Evolutionary conservation across 2,888 invertebrate species (phyloP).

Genomic region (Orchesella flavescens): DNA sequence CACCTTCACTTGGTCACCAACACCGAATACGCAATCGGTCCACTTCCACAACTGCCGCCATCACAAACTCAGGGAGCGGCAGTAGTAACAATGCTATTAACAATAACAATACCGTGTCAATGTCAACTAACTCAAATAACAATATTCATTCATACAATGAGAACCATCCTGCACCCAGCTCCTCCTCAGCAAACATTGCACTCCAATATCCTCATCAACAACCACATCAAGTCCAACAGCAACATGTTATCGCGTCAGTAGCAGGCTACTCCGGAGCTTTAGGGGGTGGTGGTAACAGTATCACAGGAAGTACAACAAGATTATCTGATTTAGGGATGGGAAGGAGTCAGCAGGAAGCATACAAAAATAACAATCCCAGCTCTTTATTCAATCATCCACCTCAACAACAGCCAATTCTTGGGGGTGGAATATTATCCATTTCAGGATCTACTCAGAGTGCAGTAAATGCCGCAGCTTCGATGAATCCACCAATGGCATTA

Average conservation of each 20-base stretch:
- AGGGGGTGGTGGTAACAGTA: slow-evolving; percentile 3
- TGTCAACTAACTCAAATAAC: slow-evolving; percentile 20
- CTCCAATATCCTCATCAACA: slow-evolving; percentile 59
- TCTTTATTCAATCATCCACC: slow-evolving; percentile 38
- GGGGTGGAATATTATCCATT: slow-evolving; percentile 45
- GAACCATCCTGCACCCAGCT: not conserved
- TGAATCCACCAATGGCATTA: slow-evolving; percentile 50
- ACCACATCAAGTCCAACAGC: slow-evolving; percentile 55
- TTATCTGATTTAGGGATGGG: not conserved
- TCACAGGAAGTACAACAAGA: not conserved
- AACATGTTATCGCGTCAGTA: slow-evolving; percentile 27
- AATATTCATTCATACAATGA: slow-evolving; percentile 31
- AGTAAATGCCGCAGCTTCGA: slow-evolving; percentile 29
- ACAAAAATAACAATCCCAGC: slow-evolving; percentile 14
- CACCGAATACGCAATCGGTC: slow-evolving; percentile 46
- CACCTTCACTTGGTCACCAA: slow-evolving; percentile 48
- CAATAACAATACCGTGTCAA: slow-evolving; percentile 25
- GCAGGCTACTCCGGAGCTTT: not conserved
- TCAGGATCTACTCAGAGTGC: slow-evolving; percentile 32
- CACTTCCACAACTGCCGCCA: slow-evolving; percentile 18
- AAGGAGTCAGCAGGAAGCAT: not conserved
- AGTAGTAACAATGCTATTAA: slow-evolving; percentile 19
- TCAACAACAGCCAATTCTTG: slow-evolving; percentile 47
- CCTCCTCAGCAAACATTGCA: slow-evolving; percentile 24
- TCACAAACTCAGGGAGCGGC: not conserved